Percentiles rank a stretch among this genome's conserved stretches.
Conservation (phyloP, 2,888 invertebrate genomes). For the Oscheius myriophilus region DNA sequence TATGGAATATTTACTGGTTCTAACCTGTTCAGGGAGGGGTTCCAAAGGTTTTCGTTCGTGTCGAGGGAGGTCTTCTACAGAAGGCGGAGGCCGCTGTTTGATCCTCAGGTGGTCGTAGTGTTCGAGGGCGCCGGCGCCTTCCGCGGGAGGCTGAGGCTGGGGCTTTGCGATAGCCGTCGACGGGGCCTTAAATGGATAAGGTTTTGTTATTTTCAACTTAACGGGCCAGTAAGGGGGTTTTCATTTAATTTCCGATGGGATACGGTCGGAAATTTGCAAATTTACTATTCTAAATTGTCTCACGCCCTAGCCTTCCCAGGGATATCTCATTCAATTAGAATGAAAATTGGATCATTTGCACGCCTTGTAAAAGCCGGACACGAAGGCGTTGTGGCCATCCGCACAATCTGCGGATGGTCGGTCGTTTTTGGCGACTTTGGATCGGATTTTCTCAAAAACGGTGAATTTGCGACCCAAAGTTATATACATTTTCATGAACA, state of each 20-base stretch:
- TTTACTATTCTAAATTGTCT: too few relatives aligned
- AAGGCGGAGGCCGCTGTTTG: conserved; percentile 44
- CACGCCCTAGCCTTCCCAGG: too few relatives aligned
- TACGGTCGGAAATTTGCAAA: neutral
- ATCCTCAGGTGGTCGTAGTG: conserved; percentile 65
- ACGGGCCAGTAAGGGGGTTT: neutral
- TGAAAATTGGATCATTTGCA: too few relatives aligned
- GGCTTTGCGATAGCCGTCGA: conserved; percentile 35
- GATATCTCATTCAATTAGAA: too few relatives aligned
- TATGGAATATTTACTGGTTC: conserved; percentile 20
- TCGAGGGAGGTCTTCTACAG: conserved; percentile 40
- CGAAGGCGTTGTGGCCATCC: too few relatives aligned
- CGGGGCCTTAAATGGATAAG: conserved; percentile 31
- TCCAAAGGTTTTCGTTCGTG: neutral
- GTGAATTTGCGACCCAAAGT: too few relatives aligned
- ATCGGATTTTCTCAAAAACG: too few relatives aligned
- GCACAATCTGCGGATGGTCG: too few relatives aligned
- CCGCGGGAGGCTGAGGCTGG: conserved; percentile 36
- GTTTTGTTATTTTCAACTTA: too few relatives aligned
- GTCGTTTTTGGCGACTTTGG: too few relatives aligned
- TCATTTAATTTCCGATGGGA: neutral
- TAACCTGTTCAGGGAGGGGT: conserved; percentile 39
- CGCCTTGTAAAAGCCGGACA: too few relatives aligned
- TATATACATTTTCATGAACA: too few relatives aligned
- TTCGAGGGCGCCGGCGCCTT: conserved; percentile 40